Conservation (phyloP, 2,888 invertebrate genomes). For the Athrips mouffetella region DNA sequence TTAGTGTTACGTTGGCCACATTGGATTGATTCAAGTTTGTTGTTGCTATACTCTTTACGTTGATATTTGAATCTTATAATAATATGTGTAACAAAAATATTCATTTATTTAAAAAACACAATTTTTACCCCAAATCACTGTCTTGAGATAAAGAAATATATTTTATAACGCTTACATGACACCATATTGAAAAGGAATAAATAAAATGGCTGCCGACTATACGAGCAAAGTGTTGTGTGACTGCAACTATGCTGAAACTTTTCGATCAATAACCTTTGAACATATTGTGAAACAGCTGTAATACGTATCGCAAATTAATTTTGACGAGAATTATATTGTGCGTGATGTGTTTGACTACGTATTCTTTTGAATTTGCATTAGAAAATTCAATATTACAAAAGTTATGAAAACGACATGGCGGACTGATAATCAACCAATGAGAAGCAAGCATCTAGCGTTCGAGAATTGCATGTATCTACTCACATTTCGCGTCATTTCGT, state of each 20-base stretch:
- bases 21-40: too few relatives aligned
- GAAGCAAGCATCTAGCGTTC: conserved; percentile 81
- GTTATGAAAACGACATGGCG: conserved; percentile 81
- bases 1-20: too few relatives aligned
- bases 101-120: background rate
- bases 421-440: conserved; percentile 83
- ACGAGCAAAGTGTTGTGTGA: conserved; percentile 21
- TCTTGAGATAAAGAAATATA: background rate
- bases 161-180: background rate
- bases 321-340: conserved; percentile 18
- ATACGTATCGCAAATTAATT: conserved; percentile 17
- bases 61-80: too few relatives aligned
- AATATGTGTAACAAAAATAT: too few relatives aligned
- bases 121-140: background rate
- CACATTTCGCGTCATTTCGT: conserved; percentile 84
- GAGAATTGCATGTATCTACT: conserved; percentile 82
- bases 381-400: conserved; percentile 53
- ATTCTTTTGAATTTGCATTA: conserved; percentile 1
- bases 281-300: conserved; percentile 23
- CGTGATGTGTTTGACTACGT: conserved; percentile 10
- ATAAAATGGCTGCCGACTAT: conserved; percentile 38
- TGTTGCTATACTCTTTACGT: too few relatives aligned
- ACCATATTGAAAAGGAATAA: conserved; percentile 11
- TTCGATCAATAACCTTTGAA: conserved; percentile 24
- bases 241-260: conserved; percentile 31